Percentiles rank a stretch among this genome's conserved stretches.
Conservation (phyloP, 2,888 invertebrate genomes). For the Oeneis ivallda region DNA sequence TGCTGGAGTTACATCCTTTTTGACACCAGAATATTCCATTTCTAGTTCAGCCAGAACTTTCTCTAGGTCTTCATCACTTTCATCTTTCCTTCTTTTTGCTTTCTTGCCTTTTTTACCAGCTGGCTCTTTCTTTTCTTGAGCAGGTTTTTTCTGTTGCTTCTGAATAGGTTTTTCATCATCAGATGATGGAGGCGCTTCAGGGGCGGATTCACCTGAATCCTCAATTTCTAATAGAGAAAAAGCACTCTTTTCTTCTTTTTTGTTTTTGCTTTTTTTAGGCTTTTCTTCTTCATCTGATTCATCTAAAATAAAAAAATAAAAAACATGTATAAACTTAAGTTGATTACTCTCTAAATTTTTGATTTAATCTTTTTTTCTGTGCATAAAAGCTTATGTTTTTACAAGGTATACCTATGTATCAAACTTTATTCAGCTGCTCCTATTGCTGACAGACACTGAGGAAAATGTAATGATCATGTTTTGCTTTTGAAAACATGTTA, state of each 20-base stretch:
- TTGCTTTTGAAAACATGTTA: no score
- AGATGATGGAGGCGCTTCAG: slow-evolving; percentile 70
- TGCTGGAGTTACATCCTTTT: slow-evolving; percentile 71
- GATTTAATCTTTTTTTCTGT: no score
- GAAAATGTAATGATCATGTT: no score
- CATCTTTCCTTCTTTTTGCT: slow-evolving; percentile 86
- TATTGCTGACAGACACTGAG: no score
- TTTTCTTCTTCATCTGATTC: slow-evolving; percentile 75
- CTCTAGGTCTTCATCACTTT: slow-evolving; percentile 91
- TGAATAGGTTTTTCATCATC: slow-evolving; percentile 68
- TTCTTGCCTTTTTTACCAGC: slow-evolving; percentile 87
- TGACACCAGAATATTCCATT: slow-evolving; percentile 88
- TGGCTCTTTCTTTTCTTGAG: slow-evolving; percentile 70
- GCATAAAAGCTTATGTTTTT: no score
- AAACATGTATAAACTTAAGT: no score
- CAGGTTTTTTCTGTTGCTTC: slow-evolving; percentile 63
- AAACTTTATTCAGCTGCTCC: no score
- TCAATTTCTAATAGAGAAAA: slow-evolving; percentile 87
- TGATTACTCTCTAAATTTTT: no score
- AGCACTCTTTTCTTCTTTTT: slow-evolving; percentile 79
- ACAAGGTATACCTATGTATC: no score
- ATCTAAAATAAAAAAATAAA: slow-evolving; percentile 52
- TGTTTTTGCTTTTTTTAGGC: slow-evolving; percentile 65
- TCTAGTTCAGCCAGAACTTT: slow-evolving; percentile 91
- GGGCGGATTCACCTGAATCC: slow-evolving; percentile 79